A percentile compares a stretch with the other conserved stretches of the same genome.
Conservation (phyloP, 1,140 invertebrate species). For the Zaprionus gabonicus region DNA sequence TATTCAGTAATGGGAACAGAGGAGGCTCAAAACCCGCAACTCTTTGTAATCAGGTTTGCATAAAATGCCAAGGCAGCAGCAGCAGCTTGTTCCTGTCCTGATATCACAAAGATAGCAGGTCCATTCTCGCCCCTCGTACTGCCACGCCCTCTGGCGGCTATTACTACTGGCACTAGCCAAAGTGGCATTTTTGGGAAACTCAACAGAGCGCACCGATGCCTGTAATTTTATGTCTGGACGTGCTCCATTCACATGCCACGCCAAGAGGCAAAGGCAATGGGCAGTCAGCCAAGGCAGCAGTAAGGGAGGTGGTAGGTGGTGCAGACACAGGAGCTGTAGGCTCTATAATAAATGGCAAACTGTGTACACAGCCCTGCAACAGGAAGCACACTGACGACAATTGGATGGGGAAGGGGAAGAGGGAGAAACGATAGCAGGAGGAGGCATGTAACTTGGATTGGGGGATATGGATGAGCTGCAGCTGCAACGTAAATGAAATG, state of each 20-base stretch:
- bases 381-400: conserved; percentile 17
- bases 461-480: conserved; percentile 2
- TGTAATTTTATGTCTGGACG: conserved; percentile 42
- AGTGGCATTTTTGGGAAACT: conserved; percentile 19
- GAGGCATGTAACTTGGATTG: background rate
- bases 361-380: conserved; percentile 12
- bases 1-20: background rate
- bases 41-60: conserved; percentile 29
- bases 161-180: background rate
- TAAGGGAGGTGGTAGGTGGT: background rate
- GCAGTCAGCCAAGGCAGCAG: conserved; percentile 17
- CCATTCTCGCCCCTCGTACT: too few relatives aligned
- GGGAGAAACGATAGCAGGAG: background rate
- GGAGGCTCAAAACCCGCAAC: background rate
- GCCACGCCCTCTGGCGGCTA: background rate
- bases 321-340: background rate
- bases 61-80: conserved; percentile 6
- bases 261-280: background rate
- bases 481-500: conserved; percentile 7
- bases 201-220: conserved; percentile 36
- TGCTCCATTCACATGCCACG: conserved; percentile 21
- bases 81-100: conserved; percentile 32
- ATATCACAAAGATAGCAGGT: conserved; percentile 3
- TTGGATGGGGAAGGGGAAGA: background rate
- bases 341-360: conserved; percentile 29